Evolutionary conservation across 2,888 invertebrate species (phyloP).

Genomic region (Tipula helvola): DNA sequence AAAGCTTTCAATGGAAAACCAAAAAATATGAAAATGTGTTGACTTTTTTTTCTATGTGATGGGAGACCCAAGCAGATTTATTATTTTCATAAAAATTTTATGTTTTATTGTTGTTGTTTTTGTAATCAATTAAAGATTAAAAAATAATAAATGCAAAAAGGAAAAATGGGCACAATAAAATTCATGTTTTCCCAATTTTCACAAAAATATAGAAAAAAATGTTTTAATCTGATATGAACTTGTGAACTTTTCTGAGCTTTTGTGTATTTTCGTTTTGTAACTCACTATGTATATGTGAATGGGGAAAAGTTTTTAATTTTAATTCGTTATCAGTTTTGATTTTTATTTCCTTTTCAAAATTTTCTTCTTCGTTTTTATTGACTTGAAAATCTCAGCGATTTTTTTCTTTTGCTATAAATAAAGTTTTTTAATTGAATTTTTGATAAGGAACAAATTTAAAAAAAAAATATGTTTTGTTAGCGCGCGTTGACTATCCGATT

Average conservation of each 20-base stretch:
- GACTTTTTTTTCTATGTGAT: neutral
- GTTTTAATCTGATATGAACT: constrained; percentile 4
- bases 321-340: neutral
- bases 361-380: neutral
- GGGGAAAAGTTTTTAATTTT: neutral
- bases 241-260: neutral
- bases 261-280: neutral
- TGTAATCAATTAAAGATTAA: neutral
- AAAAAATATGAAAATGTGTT: neutral
- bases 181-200: neutral
- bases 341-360: neutral
- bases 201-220: neutral
- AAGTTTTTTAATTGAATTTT: neutral
- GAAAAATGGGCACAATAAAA: neutral
- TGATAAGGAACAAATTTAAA: neutral
- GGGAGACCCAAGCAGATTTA: neutral
- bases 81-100: neutral
- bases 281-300: neutral
- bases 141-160: neutral
- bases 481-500: neutral
- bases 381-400: neutral
- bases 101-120: neutral
- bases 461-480: neutral
- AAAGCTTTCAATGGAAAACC: neutral
- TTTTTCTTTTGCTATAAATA: neutral